These are phyloP conservation scores for Syrmaticus mikado DNA, from an alignment of 2,113 vertebrate species.

Conservation along the genomic window DNA sequence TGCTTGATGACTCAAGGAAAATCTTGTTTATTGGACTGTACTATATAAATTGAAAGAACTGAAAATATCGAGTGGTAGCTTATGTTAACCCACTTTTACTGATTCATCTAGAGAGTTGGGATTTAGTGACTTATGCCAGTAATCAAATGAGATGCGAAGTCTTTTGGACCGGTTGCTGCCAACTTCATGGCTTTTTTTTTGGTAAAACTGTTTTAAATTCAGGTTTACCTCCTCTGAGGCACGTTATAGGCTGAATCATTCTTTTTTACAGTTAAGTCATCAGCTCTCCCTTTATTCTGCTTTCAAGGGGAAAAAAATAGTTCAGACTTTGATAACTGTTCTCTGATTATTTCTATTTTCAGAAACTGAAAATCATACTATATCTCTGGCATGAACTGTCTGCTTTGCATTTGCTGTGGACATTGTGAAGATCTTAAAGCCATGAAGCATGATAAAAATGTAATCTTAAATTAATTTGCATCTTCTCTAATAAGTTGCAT, in stretches of 20 bases:
- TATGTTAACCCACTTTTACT: conserved; percentile 61
- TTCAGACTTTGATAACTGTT: background rate
- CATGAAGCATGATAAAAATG: background rate
- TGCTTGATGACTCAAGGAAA: conserved; percentile 62
- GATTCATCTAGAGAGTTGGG: conserved; percentile 65
- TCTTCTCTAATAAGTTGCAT: background rate
- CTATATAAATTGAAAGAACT: conserved; percentile 54
- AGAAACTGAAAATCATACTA: background rate
- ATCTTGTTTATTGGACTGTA: conserved; percentile 35
- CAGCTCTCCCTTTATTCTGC: background rate
- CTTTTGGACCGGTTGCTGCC: background rate
- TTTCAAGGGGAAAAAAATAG: conserved; percentile 5
- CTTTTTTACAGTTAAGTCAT: background rate
- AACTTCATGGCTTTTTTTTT: background rate
- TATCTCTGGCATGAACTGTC: background rate
- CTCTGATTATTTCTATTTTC: conserved; percentile 15
- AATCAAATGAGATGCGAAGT: conserved; percentile 49
- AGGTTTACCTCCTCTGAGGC: conserved; percentile 15
- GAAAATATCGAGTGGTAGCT: conserved; percentile 32
- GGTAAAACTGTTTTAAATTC: conserved; percentile 17
- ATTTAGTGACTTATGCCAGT: conserved; percentile 65
- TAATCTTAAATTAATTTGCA: background rate
- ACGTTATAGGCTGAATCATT: conserved; percentile 36
- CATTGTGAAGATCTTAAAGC: background rate
- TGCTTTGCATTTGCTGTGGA: background rate